These are phyloP conservation scores for Coranthus polyacanthus DNA, from an alignment of 2,797 vertebrate genomes.

Conservation along the genomic window DNA sequence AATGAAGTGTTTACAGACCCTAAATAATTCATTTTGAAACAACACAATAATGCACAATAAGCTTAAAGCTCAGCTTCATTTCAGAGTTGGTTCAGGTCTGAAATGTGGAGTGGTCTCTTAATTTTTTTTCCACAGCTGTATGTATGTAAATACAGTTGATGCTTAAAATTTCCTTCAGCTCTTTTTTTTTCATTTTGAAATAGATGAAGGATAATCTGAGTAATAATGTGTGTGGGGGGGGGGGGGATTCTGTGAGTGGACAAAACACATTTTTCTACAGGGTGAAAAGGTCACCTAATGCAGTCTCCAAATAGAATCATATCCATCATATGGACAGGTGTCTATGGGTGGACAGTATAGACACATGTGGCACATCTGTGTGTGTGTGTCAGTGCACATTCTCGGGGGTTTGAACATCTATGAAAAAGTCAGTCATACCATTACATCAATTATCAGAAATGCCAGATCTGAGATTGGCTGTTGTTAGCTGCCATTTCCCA, in stretches of 20 bases:
- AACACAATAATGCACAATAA: no score
- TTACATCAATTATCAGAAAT: conserved; percentile 56
- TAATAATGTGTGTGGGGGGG: no score
- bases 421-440: not conserved
- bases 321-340: conserved; percentile 38
- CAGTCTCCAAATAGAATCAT: conserved; percentile 1
- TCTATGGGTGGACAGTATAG: conserved; percentile 22
- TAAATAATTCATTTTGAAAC: no score
- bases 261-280: not conserved
- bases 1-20: no score
- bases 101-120: no score
- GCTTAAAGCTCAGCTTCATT: no score
- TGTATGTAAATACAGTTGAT: no score
- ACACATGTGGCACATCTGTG: conserved; percentile 22
- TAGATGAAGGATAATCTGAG: no score
- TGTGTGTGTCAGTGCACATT: conserved; percentile 55
- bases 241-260: not conserved
- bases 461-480: conserved; percentile 49
- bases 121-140: no score
- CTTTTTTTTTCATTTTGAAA: no score
- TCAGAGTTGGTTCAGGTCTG: no score
- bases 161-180: no score
- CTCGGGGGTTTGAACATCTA: conserved; percentile 1
- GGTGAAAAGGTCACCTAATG: conserved; percentile 13
- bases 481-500: conserved; percentile 36